A percentile compares a stretch with the other conserved stretches of the same genome.
phyloP scores from a whole-genome alignment of 1,140 invertebrate species.

The Diprion similis region DNA sequence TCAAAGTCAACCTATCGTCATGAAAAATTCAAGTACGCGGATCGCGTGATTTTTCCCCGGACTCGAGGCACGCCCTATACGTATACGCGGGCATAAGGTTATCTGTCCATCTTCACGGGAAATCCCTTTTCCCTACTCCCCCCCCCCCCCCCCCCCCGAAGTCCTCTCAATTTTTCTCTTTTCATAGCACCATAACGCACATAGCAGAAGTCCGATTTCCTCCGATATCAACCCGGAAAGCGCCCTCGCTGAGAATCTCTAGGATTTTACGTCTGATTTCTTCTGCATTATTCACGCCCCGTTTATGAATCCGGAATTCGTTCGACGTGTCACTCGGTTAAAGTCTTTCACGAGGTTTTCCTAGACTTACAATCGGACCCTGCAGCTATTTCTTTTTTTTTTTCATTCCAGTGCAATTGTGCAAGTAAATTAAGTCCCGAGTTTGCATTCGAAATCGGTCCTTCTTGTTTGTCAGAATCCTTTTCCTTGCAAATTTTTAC shows the following conservation, averaged over 20 bases:
- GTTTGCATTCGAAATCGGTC: not conserved
- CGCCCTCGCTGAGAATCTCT: not conserved
- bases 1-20: not conserved
- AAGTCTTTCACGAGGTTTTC: constrained; percentile 13
- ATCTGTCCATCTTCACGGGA: not conserved
- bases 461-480: not conserved
- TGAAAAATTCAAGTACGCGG: not conserved
- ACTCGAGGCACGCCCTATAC: not conserved
- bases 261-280: constrained; percentile 27
- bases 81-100: not conserved
- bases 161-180: no score
- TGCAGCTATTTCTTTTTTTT: no score
- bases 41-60: not conserved
- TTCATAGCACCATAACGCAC: no score
- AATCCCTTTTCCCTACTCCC: not conserved
- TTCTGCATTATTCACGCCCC: constrained; percentile 34
- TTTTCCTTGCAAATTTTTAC: no score
- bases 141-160: not conserved
- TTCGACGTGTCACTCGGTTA: constrained; percentile 22
- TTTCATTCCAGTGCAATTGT: not conserved
- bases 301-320: constrained; percentile 28
- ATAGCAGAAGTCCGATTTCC: not conserved
- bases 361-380: not conserved
- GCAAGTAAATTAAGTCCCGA: not conserved
- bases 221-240: not conserved